These are phyloP conservation scores for Ptychadena robeensis DNA, from an alignment of 2,797 vertebrate genomes.

Conservation along the genomic window DNA sequence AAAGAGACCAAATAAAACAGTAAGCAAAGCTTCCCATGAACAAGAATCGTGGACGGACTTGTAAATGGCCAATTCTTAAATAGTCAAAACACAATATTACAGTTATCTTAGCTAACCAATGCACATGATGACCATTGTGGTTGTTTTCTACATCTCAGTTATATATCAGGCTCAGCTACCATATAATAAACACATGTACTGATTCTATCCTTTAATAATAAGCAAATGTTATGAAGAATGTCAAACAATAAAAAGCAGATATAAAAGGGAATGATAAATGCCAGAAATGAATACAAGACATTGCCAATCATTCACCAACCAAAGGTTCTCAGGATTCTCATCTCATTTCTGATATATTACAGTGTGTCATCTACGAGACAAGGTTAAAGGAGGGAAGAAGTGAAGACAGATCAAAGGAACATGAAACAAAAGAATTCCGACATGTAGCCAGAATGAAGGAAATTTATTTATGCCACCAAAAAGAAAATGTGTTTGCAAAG, in stretches of 20 bases:
- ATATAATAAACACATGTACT: not conserved
- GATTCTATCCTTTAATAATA: constrained; percentile 62
- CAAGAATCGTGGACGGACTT: not conserved
- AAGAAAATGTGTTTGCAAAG: constrained; percentile 25
- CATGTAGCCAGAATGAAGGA: constrained; percentile 11
- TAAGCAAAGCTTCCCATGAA: not conserved
- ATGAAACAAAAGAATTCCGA: not conserved
- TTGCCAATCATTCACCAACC: constrained; percentile 14
- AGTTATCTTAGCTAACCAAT: not conserved
- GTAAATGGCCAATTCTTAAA: not conserved
- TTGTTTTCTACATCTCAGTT: not conserved
- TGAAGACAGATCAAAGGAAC: constrained; percentile 29
- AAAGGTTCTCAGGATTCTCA: constrained; percentile 10
- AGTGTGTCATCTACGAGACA: constrained; percentile 19
- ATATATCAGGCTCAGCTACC: not conserved
- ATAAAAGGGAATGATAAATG: constrained; percentile 52
- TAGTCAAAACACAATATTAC: not conserved
- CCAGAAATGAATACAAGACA: not conserved
- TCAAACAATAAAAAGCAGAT: not conserved
- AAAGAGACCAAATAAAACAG: constrained; percentile 5
- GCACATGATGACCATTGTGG: too few species aligned
- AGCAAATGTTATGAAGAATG: constrained; percentile 47
- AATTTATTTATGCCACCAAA: constrained; percentile 31
- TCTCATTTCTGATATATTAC: constrained; percentile 4
- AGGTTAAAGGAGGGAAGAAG: not conserved